Evolutionary conservation across 1,140 invertebrate species (phyloP).

Genomic region (Tetramorium alpestre): DNA sequence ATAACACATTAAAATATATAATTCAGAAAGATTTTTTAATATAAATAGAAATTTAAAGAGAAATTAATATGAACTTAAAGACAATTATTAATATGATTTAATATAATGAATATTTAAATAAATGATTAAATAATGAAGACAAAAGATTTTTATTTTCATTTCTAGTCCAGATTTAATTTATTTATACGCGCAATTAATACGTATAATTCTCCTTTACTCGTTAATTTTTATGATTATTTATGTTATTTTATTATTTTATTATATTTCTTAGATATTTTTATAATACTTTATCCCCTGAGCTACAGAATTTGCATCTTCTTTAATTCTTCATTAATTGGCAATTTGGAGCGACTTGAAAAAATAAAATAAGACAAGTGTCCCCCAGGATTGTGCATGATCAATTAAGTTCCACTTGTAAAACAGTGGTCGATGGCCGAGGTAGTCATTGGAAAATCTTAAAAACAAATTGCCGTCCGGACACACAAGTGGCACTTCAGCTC

Average conservation of each 20-base stretch:
- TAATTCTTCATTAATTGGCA: constrained; percentile 12
- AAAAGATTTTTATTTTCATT: no score
- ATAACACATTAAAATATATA: not conserved
- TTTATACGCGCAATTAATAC: no score
- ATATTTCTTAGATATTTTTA: not conserved
- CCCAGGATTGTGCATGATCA: constrained; percentile 65
- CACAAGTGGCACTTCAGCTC: constrained; percentile 63
- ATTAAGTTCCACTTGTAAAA: constrained; percentile 60
- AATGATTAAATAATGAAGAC: no score
- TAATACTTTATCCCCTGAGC: not conserved
- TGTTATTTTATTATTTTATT: not conserved
- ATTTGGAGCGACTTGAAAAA: constrained; percentile 58
- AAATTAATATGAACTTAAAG: not conserved
- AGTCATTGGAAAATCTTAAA: constrained; percentile 65
- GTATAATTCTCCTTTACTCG: no score
- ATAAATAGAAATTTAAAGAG: not conserved
- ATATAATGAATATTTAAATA: not conserved
- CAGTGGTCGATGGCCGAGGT: constrained; percentile 50
- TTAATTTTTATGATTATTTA: not conserved
- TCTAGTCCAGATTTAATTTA: no score
- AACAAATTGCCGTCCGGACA: constrained; percentile 61
- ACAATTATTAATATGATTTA: not conserved
- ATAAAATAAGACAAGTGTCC: constrained; percentile 68
- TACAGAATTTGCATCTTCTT: not conserved
- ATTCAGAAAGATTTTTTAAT: not conserved